A percentile compares a stretch with the other conserved stretches of the same genome.
phyloP scores from a whole-genome alignment of 2,113 vertebrate species.

The Pachyramphus minor region DNA sequence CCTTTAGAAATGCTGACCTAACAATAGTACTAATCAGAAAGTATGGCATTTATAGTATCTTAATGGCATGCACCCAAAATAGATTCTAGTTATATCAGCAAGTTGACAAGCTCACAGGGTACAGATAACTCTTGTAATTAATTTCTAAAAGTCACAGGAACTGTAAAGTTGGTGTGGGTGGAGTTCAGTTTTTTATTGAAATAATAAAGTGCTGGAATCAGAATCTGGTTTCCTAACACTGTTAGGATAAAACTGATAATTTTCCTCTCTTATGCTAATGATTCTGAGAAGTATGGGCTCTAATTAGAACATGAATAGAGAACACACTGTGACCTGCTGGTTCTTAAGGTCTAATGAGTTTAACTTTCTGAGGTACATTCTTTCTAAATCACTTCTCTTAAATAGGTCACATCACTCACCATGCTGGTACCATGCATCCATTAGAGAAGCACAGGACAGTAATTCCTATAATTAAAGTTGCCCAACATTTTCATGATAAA shows the following conservation, averaged over 20 bases:
- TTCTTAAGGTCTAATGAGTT: not conserved
- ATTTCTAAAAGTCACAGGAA: slow-evolving; percentile 67
- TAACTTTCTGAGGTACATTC: not conserved
- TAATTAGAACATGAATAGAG: slow-evolving; percentile 47
- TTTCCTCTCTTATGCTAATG: not conserved
- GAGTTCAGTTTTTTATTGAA: slow-evolving; percentile 5
- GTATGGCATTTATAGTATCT: slow-evolving; percentile 62
- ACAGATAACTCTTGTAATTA: slow-evolving; percentile 64
- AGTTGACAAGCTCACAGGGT: slow-evolving; percentile 58
- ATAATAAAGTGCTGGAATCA: not conserved
- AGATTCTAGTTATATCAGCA: slow-evolving; percentile 61
- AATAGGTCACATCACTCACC: not conserved
- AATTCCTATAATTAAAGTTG: slow-evolving; percentile 1
- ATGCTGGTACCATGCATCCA: not conserved
- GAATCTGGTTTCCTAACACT: not conserved
- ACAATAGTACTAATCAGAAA: slow-evolving; percentile 62
- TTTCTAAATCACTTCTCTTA: slow-evolving; percentile 8
- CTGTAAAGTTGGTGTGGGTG: slow-evolving; percentile 36
- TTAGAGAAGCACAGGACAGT: not conserved
- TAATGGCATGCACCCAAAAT: slow-evolving; percentile 65
- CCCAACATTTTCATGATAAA: not conserved
- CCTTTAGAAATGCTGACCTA: slow-evolving; percentile 65
- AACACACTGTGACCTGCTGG: slow-evolving; percentile 29
- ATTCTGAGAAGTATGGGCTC: not conserved
- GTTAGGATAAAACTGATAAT: not conserved